Conservation (phyloP, 2,113 vertebrate genomes). For the Pseudorectes ferrugineus region DNA sequence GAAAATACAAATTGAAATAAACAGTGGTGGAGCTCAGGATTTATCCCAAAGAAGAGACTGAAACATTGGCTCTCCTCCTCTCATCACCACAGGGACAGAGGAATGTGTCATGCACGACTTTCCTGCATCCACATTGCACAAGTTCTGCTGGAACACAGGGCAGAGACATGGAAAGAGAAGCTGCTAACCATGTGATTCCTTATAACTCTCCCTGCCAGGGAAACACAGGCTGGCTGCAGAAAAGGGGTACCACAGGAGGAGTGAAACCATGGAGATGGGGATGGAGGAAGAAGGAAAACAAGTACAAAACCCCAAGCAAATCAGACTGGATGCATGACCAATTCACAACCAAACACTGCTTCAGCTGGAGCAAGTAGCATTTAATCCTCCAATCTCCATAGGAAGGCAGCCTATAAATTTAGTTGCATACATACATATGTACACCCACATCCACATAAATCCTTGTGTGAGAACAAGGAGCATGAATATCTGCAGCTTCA, state of each 20-base stretch:
- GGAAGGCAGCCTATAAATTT: background rate
- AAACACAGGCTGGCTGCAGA: background rate
- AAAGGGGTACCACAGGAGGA: background rate
- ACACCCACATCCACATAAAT: background rate
- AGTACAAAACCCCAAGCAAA: background rate
- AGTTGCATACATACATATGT: background rate
- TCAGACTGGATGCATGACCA: background rate
- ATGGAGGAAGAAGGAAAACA: background rate
- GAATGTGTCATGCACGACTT: accelerated
- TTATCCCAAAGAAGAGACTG: background rate
- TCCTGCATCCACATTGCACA: background rate
- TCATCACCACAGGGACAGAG: background rate
- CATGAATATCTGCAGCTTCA: background rate
- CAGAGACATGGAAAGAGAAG: background rate
- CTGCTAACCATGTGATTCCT: background rate
- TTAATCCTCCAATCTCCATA: background rate
- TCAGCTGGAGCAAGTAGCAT: background rate
- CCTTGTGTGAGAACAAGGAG: background rate
- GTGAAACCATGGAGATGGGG: background rate
- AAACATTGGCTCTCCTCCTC: background rate
- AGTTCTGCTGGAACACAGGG: background rate
- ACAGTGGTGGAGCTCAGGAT: background rate
- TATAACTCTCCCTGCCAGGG: background rate
- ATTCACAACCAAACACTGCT: background rate
- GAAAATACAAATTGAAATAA: background rate